Evolutionary conservation across 2,888 invertebrate genomes (phyloP).

Genomic region (Panzeria rudis): DNA sequence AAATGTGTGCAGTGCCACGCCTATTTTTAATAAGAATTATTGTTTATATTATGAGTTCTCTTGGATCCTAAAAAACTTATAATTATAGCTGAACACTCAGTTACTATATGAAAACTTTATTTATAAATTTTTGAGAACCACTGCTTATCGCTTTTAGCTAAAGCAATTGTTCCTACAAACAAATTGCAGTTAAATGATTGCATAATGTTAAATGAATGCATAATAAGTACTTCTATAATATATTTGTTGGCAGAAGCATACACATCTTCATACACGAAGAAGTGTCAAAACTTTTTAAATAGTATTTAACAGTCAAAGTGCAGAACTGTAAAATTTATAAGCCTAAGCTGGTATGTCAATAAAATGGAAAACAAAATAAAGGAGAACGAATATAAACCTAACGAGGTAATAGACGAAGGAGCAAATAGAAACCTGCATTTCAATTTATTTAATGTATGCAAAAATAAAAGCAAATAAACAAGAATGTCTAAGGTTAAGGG

Average conservation of each 20-base stretch:
- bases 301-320: slow-evolving; percentile 63
- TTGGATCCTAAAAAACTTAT: no score
- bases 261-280: slow-evolving; percentile 4
- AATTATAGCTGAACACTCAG: no score
- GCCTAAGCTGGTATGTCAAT: slow-evolving; percentile 59
- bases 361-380: slow-evolving; percentile 34
- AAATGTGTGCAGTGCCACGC: no score
- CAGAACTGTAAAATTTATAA: slow-evolving; percentile 52
- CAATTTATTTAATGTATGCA: slow-evolving; percentile 40
- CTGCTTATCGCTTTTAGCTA: slow-evolving; percentile 2
- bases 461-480: neutral
- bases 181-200: slow-evolving; percentile 33
- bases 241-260: neutral
- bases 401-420: neutral
- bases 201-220: neutral
- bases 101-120: neutral
- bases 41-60: no score
- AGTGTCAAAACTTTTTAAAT: slow-evolving; percentile 66
- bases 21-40: no score
- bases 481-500: slow-evolving; percentile 47
- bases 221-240: neutral
- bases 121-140: no score
- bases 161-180: neutral
- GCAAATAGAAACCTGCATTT: slow-evolving; percentile 34
- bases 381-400: slow-evolving; percentile 38